Conservation (phyloP, 1,140 invertebrate genomes). For the Aporrectodea caliginosa region DNA sequence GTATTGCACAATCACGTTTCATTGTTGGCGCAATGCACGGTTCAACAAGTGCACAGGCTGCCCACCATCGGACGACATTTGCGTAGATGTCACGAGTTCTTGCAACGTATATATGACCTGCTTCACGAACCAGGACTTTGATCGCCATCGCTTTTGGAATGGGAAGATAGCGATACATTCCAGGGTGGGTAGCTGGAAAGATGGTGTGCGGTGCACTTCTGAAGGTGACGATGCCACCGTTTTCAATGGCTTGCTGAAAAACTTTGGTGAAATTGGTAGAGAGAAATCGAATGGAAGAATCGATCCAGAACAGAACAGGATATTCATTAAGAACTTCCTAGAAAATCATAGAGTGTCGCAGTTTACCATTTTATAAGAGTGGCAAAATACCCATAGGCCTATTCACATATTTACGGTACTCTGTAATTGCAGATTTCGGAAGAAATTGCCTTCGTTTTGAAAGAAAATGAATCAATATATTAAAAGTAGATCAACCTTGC, state of each 20-base stretch:
- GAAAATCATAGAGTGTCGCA: too few species aligned
- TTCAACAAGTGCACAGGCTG: conserved; percentile 37
- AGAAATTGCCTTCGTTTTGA: too few species aligned
- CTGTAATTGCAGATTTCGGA: too few species aligned
- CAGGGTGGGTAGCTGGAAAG: conserved; percentile 39
- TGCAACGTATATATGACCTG: conserved; percentile 37
- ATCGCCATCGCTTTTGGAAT: conserved; percentile 34
- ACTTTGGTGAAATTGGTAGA: conserved; percentile 33
- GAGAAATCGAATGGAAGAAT: conserved; percentile 35
- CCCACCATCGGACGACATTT: conserved; percentile 36
- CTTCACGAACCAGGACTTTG: conserved; percentile 33
- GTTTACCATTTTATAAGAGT: too few species aligned
- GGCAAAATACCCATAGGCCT: too few species aligned
- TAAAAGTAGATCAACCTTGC: too few species aligned
- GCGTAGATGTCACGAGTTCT: conserved; percentile 31
- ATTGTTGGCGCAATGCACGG: conserved; percentile 37
- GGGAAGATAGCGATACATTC: conserved; percentile 38
- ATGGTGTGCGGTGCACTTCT: conserved; percentile 34
- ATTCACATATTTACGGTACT: conserved; percentile 38
- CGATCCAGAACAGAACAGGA: conserved; percentile 38
- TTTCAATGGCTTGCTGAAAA: conserved; percentile 11
- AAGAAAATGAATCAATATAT: too few species aligned
- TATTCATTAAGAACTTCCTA: too few species aligned
- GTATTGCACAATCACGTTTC: conserved; percentile 24
- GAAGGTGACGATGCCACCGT: conserved; percentile 32